phyloP scores from a whole-genome alignment of 2,797 vertebrate species.

The Tolypeutes matacus region DNA sequence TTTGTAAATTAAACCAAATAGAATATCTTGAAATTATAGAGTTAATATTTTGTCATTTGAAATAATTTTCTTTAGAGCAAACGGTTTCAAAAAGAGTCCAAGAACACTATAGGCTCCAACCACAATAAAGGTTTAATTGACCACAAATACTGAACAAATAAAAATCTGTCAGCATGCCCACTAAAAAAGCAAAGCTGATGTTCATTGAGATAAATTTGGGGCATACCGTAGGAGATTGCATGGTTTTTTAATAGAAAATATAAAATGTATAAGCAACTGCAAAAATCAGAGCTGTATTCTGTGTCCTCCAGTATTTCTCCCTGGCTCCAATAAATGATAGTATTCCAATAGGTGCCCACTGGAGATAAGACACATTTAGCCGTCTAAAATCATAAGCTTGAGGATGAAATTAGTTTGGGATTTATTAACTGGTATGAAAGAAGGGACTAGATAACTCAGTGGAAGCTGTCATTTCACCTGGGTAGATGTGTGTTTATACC shows the following conservation, averaged over 20 bases:
- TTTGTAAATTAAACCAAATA: conserved; percentile 22
- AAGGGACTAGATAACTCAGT: background rate
- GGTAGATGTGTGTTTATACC: conserved; percentile 57
- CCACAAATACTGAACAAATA: background rate
- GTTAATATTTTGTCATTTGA: background rate
- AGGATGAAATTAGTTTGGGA: conserved; percentile 69
- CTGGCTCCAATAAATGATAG: background rate
- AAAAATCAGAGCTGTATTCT: conserved; percentile 34
- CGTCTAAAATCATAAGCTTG: conserved; percentile 60
- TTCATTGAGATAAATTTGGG: conserved; percentile 56
- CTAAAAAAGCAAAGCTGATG: conserved; percentile 69
- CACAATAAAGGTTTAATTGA: conserved; percentile 35
- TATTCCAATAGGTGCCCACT: conserved; percentile 11
- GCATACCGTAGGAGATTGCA: background rate
- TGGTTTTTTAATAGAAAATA: conserved; percentile 61
- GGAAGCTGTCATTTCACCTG: background rate
- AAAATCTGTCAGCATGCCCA: conserved; percentile 22
- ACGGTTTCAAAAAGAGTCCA: background rate
- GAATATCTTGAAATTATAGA: background rate
- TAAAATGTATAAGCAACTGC: background rate
- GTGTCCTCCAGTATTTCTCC: background rate
- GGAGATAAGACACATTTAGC: conserved; percentile 40
- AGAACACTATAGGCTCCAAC: background rate
- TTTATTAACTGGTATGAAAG: conserved; percentile 65
- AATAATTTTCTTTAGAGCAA: conserved; percentile 50